Percentiles rank a stretch among this genome's conserved stretches.
Evolutionary conservation across 2,797 vertebrate genomes (phyloP).

Genomic region (Serranus cabrilla): DNA sequence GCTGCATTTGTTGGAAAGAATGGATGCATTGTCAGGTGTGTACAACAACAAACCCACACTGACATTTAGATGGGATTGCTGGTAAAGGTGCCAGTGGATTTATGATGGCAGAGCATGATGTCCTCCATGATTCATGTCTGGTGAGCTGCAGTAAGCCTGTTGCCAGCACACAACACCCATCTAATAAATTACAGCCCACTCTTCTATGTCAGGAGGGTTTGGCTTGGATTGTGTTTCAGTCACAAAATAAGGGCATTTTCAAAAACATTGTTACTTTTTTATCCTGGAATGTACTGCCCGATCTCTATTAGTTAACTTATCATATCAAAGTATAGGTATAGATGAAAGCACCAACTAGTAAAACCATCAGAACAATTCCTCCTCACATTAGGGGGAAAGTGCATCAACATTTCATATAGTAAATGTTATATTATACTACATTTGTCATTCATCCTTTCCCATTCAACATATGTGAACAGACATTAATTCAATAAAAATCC

Average conservation of each 20-base stretch:
- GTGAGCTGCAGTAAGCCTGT: constrained; percentile 24
- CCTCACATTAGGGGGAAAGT: not conserved
- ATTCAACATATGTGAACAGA: not conserved
- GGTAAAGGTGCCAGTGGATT: constrained; percentile 54
- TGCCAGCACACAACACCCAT: constrained; percentile 41
- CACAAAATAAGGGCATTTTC: not conserved
- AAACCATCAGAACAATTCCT: not conserved
- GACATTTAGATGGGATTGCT: constrained; percentile 29
- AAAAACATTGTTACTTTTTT: not conserved
- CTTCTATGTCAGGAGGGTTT: not conserved
- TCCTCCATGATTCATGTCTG: constrained; percentile 59
- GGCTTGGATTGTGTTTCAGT: constrained; percentile 1
- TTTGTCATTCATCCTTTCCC: not conserved
- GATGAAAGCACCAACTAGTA: not conserved
- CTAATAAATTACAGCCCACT: constrained; percentile 41
- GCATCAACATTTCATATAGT: not conserved
- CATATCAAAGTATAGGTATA: not conserved
- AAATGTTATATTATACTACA: not conserved
- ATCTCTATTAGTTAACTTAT: not conserved
- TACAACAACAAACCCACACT: constrained; percentile 19
- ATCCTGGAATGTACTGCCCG: not conserved
- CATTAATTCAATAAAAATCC: too few species aligned
- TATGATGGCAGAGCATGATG: constrained; percentile 51
- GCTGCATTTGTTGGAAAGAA: constrained; percentile 17
- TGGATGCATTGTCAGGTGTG: constrained; percentile 4